Base-by-base conservation (phyloP, 92 coral and sea anemone genomes). In the Umimayanthus chanpuru region DNA sequence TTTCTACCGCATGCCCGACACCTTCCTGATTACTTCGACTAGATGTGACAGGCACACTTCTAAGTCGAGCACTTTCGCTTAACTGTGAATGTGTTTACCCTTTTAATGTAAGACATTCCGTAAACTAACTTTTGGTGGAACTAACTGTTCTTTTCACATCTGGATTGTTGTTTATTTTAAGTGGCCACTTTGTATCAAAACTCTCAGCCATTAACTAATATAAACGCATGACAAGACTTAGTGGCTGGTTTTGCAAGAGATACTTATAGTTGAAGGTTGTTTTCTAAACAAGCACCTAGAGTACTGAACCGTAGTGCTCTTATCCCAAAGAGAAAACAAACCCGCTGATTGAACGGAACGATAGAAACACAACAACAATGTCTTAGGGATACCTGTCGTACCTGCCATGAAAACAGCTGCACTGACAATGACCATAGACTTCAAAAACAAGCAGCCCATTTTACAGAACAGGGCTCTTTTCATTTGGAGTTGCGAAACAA, bases 351-450 rank as follows among this genome's bases (percentile, higher is more conserved):
- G 32, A 68, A 4, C 44, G 49, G 20, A 67, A 15, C 67, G 71
- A 80, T 68, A 43, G 30, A 47, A 70, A 10, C 66, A 83, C 36
- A 83, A 43, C 87, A 43, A 81, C 29, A 66, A 23, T 67, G 29
- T 39, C 7, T 10, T 44, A 29, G 44, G 2, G 55, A 43, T 23
- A 83, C 87, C 87, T 83, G 87, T 11, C 87, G 41, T 83, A 83
- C 87, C 87, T 83, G 87, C 11, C 15, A 29, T 41, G 15, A 21
- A 43, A 41, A 83, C 40, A 28, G 41, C 30, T 28, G 65, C 21
- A 38, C 70, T 23, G 21, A 70, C 55, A 47, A 49, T 14, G 56
- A 68, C 28, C 47, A 44, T 26, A 39, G 76, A 65, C n/a, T 81
- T 40, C 61, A 67, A n/a, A 71, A 44, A 49, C 53, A 49, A 49